Evolutionary conservation across 1,140 invertebrate species (phyloP).

Genomic region (Platyscapa corneri): DNA sequence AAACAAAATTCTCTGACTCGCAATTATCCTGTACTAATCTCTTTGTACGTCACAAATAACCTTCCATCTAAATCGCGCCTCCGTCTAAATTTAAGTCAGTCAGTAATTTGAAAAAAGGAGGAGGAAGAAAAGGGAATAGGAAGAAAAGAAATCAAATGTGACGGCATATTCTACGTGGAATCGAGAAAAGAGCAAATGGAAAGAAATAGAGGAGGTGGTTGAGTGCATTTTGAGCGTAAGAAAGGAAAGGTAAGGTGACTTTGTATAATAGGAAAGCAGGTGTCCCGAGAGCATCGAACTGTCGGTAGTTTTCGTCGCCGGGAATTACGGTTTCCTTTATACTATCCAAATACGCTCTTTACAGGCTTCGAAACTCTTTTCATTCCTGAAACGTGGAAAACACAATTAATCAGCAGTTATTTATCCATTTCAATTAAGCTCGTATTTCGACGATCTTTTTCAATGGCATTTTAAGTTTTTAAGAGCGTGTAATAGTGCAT

Average conservation of each 20-base stretch:
- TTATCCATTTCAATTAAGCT: background rate
- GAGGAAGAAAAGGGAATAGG: background rate
- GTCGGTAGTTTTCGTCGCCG: conserved; percentile 45
- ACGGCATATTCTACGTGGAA: conserved; percentile 24
- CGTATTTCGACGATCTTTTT: background rate
- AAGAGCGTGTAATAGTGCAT: background rate
- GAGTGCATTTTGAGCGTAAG: conserved; percentile 22
- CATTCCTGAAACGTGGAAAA: conserved; percentile 50
- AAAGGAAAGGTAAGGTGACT: conserved; percentile 33
- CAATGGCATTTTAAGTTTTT: background rate
- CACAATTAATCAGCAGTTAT: conserved; percentile 57
- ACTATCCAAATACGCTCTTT: conserved; percentile 28
- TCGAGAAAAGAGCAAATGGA: conserved; percentile 34
- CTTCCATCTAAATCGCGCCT: no score
- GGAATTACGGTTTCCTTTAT: conserved; percentile 56
- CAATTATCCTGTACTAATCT: background rate
- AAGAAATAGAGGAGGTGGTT: background rate
- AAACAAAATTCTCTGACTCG: background rate
- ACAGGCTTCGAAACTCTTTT: conserved; percentile 4
- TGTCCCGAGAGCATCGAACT: conserved; percentile 55
- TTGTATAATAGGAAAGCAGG: conserved; percentile 33
- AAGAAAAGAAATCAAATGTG: background rate
- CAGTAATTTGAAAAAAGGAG: background rate
- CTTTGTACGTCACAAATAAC: no score
- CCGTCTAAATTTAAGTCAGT: conserved; percentile 29